Conservation (phyloP, 2,797 vertebrate genomes). For the Balearica regulorum region DNA sequence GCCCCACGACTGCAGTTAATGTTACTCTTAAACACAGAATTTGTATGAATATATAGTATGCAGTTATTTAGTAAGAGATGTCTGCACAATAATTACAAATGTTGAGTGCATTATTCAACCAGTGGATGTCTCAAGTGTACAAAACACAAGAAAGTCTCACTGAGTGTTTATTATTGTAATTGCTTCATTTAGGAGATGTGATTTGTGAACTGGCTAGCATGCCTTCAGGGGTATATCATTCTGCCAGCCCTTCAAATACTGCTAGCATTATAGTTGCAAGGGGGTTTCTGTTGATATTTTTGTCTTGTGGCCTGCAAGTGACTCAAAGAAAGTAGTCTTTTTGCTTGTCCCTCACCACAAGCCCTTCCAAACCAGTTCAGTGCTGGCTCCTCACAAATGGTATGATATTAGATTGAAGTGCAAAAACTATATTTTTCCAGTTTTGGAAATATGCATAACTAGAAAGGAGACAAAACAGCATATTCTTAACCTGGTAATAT, state of each 20-base stretch:
- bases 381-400: neutral
- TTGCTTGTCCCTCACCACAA: neutral
- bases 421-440: neutral
- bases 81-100: neutral
- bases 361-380: neutral
- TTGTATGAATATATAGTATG: neutral
- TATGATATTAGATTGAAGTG: neutral
- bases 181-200: neutral
- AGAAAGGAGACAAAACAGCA: neutral
- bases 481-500: neutral
- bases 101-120: neutral
- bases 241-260: neutral
- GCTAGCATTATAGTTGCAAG: neutral
- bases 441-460: neutral
- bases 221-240: neutral
- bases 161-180: conserved; percentile 13
- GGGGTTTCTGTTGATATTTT: neutral
- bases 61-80: neutral
- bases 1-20: neutral
- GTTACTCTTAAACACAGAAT: neutral
- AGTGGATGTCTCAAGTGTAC: neutral
- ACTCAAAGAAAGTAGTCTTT: neutral
- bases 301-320: neutral
- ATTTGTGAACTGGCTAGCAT: conserved; percentile 18
- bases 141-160: neutral